These are phyloP conservation scores for Podarcis cretensis DNA, from an alignment of 2,113 vertebrate genomes.

Conservation along the genomic window DNA sequence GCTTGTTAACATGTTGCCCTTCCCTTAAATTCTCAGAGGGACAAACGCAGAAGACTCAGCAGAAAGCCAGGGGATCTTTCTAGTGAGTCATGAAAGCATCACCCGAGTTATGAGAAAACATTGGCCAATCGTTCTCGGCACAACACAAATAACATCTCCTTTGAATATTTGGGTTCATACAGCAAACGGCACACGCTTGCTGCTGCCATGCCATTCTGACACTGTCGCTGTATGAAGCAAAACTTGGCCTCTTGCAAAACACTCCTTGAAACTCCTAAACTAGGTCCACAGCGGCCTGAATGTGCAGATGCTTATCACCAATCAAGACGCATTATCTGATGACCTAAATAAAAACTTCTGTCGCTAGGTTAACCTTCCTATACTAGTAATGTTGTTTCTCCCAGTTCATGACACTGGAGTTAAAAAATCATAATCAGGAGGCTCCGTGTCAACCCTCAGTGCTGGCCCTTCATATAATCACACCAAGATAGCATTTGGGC, in stretches of 20 bases:
- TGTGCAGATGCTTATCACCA: background rate
- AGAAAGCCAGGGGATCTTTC: background rate
- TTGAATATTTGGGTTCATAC: background rate
- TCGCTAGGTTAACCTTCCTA: slow-evolving; percentile 24
- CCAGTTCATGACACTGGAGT: background rate
- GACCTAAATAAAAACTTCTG: slow-evolving; percentile 29
- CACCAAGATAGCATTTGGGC: background rate
- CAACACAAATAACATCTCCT: background rate
- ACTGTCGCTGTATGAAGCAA: background rate
- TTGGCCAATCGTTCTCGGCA: background rate
- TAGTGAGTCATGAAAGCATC: background rate
- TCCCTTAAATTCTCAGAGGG: slow-evolving; percentile 16
- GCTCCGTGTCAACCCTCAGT: background rate
- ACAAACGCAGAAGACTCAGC: slow-evolving; percentile 30
- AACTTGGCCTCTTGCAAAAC: background rate
- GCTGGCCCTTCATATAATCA: background rate
- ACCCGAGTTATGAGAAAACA: background rate
- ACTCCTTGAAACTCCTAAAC: background rate
- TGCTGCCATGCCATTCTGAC: background rate
- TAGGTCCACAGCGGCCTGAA: background rate
- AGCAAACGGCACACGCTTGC: background rate
- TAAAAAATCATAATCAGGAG: background rate
- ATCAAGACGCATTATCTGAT: background rate
- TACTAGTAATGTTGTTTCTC: background rate
- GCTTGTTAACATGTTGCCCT: slow-evolving; percentile 30